Evolutionary conservation across 1,140 invertebrate genomes (phyloP).

Genomic region (Drosophila simulans): DNA sequence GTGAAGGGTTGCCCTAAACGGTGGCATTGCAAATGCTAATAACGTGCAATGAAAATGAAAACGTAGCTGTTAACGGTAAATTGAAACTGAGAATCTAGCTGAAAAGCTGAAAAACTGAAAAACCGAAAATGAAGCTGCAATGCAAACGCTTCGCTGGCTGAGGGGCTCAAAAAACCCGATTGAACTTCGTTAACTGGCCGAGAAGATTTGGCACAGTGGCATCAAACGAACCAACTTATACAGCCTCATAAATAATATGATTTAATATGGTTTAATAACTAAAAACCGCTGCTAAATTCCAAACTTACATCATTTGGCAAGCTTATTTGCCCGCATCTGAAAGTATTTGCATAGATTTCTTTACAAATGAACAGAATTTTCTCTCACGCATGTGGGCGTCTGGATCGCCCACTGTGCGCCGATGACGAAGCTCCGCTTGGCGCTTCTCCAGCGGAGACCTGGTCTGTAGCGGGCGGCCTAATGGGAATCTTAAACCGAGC

Average conservation of each 20-base stretch:
- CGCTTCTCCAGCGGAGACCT: constrained; percentile 45
- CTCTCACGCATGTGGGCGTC: constrained; percentile 28
- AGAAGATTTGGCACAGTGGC: constrained; percentile 39
- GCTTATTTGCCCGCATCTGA: constrained; percentile 29
- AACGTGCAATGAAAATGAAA: constrained; percentile 57
- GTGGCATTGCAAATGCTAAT: constrained; percentile 72
- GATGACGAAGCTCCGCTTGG: constrained; percentile 67
- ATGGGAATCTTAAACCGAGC: constrained; percentile 78
- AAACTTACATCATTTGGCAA: background rate
- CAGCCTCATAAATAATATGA: background rate
- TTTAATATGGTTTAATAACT: constrained; percentile 11
- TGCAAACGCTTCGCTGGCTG: constrained; percentile 70
- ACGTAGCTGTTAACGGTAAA: constrained; percentile 58
- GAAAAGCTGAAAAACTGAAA: constrained; percentile 14
- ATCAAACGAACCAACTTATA: background rate
- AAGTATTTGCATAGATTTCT: constrained; percentile 52
- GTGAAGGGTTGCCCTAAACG: constrained; percentile 76
- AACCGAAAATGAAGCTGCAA: constrained; percentile 67
- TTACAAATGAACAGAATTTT: constrained; percentile 46
- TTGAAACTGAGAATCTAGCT: constrained; percentile 55
- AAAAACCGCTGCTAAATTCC: background rate
- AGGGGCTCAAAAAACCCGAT: constrained; percentile 19
- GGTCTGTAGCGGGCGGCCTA: constrained; percentile 56
- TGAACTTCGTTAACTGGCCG: constrained; percentile 31
- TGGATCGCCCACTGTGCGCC: constrained; percentile 49